phyloP scores from a whole-genome alignment of 2,113 vertebrate species.

The Cyphomyrus plagiostoma region DNA sequence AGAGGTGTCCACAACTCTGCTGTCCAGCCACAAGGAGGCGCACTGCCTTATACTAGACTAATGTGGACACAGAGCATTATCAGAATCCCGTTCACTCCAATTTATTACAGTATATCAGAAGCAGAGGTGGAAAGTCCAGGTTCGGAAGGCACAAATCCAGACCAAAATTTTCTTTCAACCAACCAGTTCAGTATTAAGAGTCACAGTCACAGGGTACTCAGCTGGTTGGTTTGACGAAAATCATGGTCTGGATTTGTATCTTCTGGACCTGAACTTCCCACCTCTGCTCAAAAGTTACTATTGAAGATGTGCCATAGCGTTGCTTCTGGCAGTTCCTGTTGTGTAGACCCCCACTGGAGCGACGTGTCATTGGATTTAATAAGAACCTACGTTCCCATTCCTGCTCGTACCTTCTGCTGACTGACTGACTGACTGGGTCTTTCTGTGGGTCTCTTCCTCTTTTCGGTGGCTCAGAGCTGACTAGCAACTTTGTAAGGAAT shows the following conservation, averaged over 20 bases:
- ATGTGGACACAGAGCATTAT: background rate
- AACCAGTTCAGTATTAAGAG: background rate
- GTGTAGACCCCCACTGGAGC: background rate
- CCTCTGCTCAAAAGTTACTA: background rate
- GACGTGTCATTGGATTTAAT: background rate
- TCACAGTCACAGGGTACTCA: background rate
- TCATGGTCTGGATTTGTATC: background rate
- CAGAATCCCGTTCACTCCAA: background rate
- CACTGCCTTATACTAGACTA: background rate
- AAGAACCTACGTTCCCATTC: background rate
- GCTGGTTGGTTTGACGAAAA: background rate
- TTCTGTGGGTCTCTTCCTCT: slow-evolving; percentile 43
- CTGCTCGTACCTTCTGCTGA: background rate
- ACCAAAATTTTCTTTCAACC: background rate
- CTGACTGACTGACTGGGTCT: slow-evolving; percentile 18
- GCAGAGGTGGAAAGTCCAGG: background rate
- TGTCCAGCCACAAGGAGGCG: background rate
- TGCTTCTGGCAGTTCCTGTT: background rate
- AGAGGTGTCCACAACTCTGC: background rate
- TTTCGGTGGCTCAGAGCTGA: slow-evolving; percentile 53
- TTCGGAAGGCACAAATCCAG: background rate
- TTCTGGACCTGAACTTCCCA: background rate
- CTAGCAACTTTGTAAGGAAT: slow-evolving; percentile 55
- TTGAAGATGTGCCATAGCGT: background rate
- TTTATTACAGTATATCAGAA: background rate